Percentiles rank a stretch among this genome's conserved stretches.
Conservation (phyloP, 2,113 vertebrate genomes). For the Poecile atricapillus region DNA sequence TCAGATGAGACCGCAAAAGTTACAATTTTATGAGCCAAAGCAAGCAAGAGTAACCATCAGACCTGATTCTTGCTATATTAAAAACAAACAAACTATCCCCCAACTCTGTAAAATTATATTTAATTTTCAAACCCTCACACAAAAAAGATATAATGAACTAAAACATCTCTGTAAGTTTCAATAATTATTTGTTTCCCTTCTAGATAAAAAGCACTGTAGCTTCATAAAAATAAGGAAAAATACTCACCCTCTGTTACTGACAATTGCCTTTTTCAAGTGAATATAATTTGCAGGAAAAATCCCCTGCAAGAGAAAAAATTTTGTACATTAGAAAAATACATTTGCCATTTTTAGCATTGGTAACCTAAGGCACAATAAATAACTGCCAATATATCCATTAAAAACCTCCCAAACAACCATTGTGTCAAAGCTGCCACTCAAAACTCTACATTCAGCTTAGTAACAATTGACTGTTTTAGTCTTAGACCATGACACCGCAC, state of each 20-base stretch:
- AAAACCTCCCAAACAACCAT: not conserved
- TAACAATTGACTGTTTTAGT: not conserved
- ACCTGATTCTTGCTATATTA: not conserved
- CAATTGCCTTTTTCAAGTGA: slow-evolving; percentile 82
- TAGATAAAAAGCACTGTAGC: not conserved
- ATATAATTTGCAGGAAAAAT: slow-evolving; percentile 84
- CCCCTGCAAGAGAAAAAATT: slow-evolving; percentile 69
- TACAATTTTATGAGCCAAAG: not conserved
- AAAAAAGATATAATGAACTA: not conserved
- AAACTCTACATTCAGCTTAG: not conserved
- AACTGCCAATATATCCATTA: not conserved
- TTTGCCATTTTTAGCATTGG: not conserved
- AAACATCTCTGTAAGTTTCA: not conserved
- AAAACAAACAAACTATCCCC: accelerated
- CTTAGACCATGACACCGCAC: not conserved
- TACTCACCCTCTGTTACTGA: slow-evolving; percentile 85
- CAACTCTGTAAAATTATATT: not conserved
- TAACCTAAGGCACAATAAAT: not conserved
- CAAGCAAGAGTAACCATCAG: not conserved
- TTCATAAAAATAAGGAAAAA: not conserved
- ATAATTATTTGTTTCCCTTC: not conserved
- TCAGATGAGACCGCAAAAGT: not conserved
- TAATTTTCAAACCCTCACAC: not conserved
- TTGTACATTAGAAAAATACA: slow-evolving; percentile 5
- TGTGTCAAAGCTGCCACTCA: not conserved